Percentiles rank a stretch among this genome's conserved stretches.
These are phyloP conservation scores for Rhinopomastus cyanomelas DNA, from an alignment of 2,113 vertebrate species.

Conservation along the genomic window DNA sequence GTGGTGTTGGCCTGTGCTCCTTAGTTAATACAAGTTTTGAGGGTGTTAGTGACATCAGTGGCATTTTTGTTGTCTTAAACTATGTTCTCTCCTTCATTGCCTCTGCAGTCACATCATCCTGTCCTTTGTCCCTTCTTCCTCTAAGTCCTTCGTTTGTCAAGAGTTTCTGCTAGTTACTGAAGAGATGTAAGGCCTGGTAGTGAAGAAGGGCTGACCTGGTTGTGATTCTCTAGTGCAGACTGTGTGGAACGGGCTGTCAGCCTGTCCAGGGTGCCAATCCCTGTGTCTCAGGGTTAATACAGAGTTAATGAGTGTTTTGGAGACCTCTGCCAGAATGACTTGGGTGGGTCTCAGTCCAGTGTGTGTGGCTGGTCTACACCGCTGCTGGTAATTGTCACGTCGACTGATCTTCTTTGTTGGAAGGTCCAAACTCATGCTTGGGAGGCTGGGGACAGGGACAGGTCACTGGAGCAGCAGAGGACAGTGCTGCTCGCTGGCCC, in stretches of 20 bases:
- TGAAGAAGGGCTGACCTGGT: neutral
- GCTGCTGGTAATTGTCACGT: neutral
- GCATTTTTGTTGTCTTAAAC: neutral
- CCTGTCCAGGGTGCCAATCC: neutral
- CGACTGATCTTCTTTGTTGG: neutral
- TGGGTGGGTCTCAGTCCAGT: neutral
- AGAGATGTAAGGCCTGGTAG: neutral
- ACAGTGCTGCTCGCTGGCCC: neutral
- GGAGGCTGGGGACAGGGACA: neutral
- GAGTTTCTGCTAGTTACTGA: neutral
- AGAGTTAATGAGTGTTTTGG: neutral
- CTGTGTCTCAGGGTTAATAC: accelerated
- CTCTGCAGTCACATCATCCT: neutral
- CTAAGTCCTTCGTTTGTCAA: neutral
- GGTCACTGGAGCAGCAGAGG: neutral
- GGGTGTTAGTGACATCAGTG: neutral
- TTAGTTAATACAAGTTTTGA: neutral
- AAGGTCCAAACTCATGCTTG: neutral
- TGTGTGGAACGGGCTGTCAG: neutral
- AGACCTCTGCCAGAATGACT: neutral
- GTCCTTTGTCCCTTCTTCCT: neutral
- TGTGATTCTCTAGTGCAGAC: neutral
- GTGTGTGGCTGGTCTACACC: neutral
- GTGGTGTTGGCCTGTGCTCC: neutral
- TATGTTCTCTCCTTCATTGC: neutral